Base-by-base conservation (phyloP, 1,140 invertebrate genomes). In the Odontomachus brunneus region DNA sequence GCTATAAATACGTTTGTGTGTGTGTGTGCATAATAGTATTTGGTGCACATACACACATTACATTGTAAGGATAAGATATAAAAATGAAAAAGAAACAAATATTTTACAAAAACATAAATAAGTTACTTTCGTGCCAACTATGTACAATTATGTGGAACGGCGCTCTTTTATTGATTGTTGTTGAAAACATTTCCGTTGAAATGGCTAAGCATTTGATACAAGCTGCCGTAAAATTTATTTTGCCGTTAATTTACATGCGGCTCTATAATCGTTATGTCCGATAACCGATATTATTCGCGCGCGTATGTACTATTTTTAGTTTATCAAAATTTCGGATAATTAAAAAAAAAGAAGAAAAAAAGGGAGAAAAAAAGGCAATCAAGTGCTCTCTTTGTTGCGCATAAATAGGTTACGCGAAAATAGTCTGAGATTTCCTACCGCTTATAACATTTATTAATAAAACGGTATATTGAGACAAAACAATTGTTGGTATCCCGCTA, bases 271-370 rank as follows among this genome's bases (percentile, higher is more conserved):
- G 49, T 55, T 67, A 26, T 53, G 26, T 2, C 22, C 12, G 22
- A 66, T 26, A 55, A 19, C 15, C 48, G 29, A 66, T 66, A 76
- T 29, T 38, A 76, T 66, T 53, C 15, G 19, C 22, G 29, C 7
- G 33, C 12, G 71, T 4, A 11, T 38, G 26, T 33, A 11, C 19
- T 66, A 49, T 65, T 65, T 62, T 44, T 44, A 44, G 4, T 44
- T 76, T 76, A 62, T 74, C 22, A 76, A 53, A 76, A 53, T 76
- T 66, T 76, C 73, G 9, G 1, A 38, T 65, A 51, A 75, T 75
- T 33, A 66, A 75, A 49, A 63, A 51, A 51, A 44, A 7, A 11
- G 38, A 44, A 76, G 22, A n/a, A 33, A 24, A 2, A n/a, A n/a
- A n/a, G n/a, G n/a, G 38, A 11, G 38, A 44, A 76, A 55, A n/a